Evolutionary conservation across 2,797 vertebrate species (phyloP).

Genomic region (Rhynchonycteris naso): DNA sequence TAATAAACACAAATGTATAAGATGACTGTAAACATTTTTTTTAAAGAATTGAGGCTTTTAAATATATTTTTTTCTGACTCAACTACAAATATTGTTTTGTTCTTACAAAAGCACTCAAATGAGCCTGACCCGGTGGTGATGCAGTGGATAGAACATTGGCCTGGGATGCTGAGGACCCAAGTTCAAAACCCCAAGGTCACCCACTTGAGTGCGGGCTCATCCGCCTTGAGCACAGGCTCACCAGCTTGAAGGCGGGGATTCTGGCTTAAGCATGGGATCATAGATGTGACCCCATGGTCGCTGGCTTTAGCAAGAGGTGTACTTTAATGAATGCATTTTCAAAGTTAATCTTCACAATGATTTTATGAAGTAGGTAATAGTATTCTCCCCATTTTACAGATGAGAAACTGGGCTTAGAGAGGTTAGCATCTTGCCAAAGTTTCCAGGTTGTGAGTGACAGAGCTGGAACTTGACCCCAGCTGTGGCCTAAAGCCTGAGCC

Average conservation of each 20-base stretch:
- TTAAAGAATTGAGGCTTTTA: constrained; percentile 16
- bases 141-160: no score
- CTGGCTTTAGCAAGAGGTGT: no score
- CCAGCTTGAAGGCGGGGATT: no score
- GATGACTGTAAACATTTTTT: background rate
- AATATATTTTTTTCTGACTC: background rate
- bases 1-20: constrained; percentile 15
- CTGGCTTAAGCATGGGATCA: no score
- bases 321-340: background rate
- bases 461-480: background rate
- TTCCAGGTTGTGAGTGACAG: background rate
- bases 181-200: no score
- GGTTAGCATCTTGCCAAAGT: background rate
- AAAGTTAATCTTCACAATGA: background rate
- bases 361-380: background rate
- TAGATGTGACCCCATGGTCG: no score
- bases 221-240: no score
- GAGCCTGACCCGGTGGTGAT: background rate
- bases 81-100: background rate
- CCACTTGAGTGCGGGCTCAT: no score
- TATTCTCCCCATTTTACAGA: background rate
- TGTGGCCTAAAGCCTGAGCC: background rate
- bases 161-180: no score
- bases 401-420: background rate
- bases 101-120: background rate